A percentile compares a stretch with the other conserved stretches of the same genome.
These are phyloP conservation scores for Cataglyphis altisquamis DNA, from an alignment of 2,888 invertebrate species.

Conservation along the genomic window DNA sequence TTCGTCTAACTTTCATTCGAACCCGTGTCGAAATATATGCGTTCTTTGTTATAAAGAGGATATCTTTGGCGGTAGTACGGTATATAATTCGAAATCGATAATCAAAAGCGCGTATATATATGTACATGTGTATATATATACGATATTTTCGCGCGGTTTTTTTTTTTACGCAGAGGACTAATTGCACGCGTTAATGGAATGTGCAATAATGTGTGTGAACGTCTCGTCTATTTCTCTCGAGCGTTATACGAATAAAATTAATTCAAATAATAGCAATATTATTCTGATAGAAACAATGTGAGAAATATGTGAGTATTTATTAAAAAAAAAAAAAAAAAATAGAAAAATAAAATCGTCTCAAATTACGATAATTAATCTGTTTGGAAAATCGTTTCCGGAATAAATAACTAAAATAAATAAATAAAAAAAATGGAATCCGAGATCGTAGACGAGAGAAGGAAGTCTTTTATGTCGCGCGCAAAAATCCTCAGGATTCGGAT, in stretches of 20 bases:
- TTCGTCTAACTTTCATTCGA: constrained; percentile 69
- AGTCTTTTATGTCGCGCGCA: constrained; percentile 63
- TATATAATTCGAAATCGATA: constrained; percentile 55
- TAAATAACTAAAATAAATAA: not conserved
- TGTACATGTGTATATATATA: constrained; percentile 36
- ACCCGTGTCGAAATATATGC: constrained; percentile 63
- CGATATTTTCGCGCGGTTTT: constrained; percentile 43
- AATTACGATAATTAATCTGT: not conserved
- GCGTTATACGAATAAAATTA: not conserved
- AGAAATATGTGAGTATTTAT: not conserved
- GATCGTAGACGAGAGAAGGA: constrained; percentile 64
- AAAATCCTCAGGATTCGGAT: constrained; percentile 65
- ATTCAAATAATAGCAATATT: not conserved
- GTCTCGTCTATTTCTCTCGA: constrained; percentile 45
- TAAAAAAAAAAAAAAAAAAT: not conserved
- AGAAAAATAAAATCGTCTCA: not conserved
- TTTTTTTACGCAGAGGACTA: constrained; percentile 59
- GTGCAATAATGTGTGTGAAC: constrained; percentile 57
- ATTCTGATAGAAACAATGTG: not conserved
- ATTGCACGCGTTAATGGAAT: constrained; percentile 66
- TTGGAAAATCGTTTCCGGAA: not conserved
- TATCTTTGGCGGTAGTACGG: constrained; percentile 60
- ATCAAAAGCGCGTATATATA: constrained; percentile 60
- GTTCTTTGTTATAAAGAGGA: constrained; percentile 64
- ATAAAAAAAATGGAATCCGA: not conserved